Evolutionary conservation across 2,888 invertebrate genomes (phyloP).

Genomic region (Teinopalpus imperialis): DNA sequence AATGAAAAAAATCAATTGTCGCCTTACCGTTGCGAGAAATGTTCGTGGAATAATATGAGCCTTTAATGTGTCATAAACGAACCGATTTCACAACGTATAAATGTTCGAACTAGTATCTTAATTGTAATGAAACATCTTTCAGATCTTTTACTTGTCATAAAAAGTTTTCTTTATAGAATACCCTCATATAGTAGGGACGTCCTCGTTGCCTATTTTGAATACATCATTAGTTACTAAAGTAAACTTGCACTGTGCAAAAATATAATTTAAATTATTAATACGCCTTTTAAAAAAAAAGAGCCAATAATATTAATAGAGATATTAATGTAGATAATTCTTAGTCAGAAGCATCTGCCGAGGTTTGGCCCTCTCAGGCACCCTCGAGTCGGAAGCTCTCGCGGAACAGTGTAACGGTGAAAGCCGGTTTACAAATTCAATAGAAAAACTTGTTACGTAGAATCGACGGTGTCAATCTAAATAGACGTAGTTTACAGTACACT

Average conservation of each 20-base stretch:
- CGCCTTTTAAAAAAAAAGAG: no score
- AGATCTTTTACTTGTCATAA: not conserved
- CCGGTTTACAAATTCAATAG: constrained; percentile 26
- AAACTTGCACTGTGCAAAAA: no score
- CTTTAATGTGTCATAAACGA: constrained; percentile 18
- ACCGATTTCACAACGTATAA: constrained; percentile 14
- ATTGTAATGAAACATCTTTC: constrained; percentile 14
- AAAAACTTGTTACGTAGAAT: constrained; percentile 24
- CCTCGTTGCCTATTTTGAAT: no score
- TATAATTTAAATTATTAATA: no score
- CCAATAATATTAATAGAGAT: no score
- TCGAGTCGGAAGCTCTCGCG: no score
- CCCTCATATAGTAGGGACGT: not conserved
- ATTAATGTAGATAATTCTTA: no score
- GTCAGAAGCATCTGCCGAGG: no score
- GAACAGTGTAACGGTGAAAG: no score
- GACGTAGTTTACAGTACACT: constrained; percentile 4
- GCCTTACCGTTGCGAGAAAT: constrained; percentile 11
- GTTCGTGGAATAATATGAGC: constrained; percentile 14
- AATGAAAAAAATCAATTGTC: constrained; percentile 13
- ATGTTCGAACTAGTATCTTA: constrained; percentile 12
- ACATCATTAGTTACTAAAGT: no score
- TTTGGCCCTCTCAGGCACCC: no score
- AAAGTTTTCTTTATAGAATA: no score
- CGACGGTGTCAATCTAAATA: constrained; percentile 14